phyloP scores from a whole-genome alignment of 1,140 invertebrate genomes.

The Nasonia giraulti region DNA sequence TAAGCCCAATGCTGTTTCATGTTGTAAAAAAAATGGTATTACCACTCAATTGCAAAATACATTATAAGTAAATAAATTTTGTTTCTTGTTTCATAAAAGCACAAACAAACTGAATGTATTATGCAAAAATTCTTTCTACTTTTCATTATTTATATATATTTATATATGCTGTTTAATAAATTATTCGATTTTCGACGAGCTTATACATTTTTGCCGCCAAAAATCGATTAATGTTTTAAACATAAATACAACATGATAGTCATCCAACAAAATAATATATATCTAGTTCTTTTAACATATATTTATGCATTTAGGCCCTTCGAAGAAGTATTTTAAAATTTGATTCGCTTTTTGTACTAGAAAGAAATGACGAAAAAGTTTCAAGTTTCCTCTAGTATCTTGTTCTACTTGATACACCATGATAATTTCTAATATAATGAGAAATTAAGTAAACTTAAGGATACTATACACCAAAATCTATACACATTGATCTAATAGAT shows the following conservation, averaged over 20 bases:
- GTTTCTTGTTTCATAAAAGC: neutral
- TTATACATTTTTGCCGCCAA: neutral
- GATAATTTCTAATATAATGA: constrained; percentile 31
- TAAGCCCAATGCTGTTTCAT: neutral
- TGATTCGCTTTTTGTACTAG: constrained; percentile 37
- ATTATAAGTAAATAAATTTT: neutral
- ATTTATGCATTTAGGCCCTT: constrained; percentile 33
- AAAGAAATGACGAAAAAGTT: constrained; percentile 19
- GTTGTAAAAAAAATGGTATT: neutral
- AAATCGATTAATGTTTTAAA: constrained; percentile 46
- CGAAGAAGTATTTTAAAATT: constrained; percentile 30
- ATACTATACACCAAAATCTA: constrained; percentile 10
- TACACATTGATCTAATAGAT: constrained; percentile 26
- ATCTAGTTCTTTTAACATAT: constrained; percentile 34
- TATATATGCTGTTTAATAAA: constrained; percentile 32
- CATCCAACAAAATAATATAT: constrained; percentile 45
- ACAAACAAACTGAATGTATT: constrained; percentile 37
- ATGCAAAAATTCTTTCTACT: constrained; percentile 30
- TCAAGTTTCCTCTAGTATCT: neutral
- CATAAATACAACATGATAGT: constrained; percentile 43
- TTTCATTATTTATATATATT: constrained; percentile 18
- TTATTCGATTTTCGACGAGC: constrained; percentile 24
- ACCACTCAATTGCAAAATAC: neutral
- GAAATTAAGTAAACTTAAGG: constrained; percentile 20
- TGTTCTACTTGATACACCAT: constrained; percentile 24